A percentile compares a stretch with the other conserved stretches of the same genome.
Conservation (phyloP, 2,888 invertebrate genomes). For the Mythimna loreyi region DNA sequence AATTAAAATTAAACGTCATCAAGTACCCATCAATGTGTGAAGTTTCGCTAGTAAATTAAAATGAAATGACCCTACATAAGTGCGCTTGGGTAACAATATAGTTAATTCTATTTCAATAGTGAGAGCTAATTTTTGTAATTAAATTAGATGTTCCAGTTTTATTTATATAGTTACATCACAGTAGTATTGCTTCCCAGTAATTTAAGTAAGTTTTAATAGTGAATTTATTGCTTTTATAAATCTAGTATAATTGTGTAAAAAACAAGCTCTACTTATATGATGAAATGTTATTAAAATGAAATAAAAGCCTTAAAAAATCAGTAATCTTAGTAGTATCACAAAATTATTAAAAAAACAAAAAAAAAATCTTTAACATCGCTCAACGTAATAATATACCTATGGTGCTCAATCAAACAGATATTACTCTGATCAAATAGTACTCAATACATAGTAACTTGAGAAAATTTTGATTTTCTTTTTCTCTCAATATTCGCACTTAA, state of each 20-base stretch:
- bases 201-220: conserved; percentile 31
- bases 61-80: not conserved
- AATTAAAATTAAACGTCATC: not conserved
- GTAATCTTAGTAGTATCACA: not conserved
- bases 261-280: not conserved
- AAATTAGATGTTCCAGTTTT: not conserved
- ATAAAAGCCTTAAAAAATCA: not conserved
- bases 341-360: no score
- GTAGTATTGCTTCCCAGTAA: conserved; percentile 17
- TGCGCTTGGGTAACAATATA: not conserved
- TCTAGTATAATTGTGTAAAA: conserved; percentile 27
- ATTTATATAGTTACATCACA: not conserved
- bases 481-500: not conserved
- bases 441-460: not conserved
- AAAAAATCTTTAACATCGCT: not conserved
- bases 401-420: conserved; percentile 35
- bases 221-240: conserved; percentile 13
- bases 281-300: not conserved
- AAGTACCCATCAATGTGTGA: not conserved
- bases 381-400: conserved; percentile 4
- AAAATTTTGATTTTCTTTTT: no score
- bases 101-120: conserved; percentile 18
- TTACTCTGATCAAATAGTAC: not conserved
- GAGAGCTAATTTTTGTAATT: not conserved
- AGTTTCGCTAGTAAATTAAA: not conserved